Percentiles rank a stretch among this genome's conserved stretches.
Evolutionary conservation across 2,888 invertebrate genomes (phyloP).

Genomic region (Ligdia adustata): DNA sequence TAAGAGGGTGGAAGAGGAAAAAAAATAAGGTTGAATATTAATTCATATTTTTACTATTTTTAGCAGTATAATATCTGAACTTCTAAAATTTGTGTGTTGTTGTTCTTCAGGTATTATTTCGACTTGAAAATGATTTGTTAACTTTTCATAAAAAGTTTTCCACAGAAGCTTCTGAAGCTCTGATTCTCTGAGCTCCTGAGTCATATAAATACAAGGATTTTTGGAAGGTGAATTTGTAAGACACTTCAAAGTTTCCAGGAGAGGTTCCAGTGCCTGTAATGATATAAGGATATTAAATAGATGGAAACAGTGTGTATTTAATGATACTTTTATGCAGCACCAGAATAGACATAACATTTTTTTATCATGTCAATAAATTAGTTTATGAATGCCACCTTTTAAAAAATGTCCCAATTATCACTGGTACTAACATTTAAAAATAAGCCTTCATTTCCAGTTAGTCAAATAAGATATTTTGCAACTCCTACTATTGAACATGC

Average conservation of each 20-base stretch:
- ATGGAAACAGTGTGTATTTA: too few species aligned
- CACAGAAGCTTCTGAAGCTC: conserved; percentile 75
- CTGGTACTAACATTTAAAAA: too few species aligned
- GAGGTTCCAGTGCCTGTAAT: conserved; percentile 82
- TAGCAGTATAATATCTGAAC: conserved; percentile 85
- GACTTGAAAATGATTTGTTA: conserved; percentile 58
- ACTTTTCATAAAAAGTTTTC: conserved; percentile 65
- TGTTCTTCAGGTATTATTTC: conserved; percentile 81
- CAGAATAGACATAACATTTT: too few species aligned
- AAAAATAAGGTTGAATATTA: not conserved
- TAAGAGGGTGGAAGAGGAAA: too few species aligned
- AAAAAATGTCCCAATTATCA: too few species aligned
- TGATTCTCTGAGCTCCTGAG: conserved; percentile 88
- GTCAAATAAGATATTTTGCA: too few species aligned
- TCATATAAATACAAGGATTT: conserved; percentile 84
- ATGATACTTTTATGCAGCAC: too few species aligned
- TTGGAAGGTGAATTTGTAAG: conserved; percentile 65
- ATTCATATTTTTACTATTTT: conserved; percentile 64
- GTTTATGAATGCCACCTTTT: too few species aligned
- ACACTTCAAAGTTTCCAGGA: conserved; percentile 83
- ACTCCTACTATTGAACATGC: too few species aligned
- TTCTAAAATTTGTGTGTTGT: conserved; percentile 85
- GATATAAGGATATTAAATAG: too few species aligned
- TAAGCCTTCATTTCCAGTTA: too few species aligned
- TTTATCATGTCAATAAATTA: too few species aligned